phyloP scores from a whole-genome alignment of 1,140 invertebrate genomes.

The Drosophila willistoni region DNA sequence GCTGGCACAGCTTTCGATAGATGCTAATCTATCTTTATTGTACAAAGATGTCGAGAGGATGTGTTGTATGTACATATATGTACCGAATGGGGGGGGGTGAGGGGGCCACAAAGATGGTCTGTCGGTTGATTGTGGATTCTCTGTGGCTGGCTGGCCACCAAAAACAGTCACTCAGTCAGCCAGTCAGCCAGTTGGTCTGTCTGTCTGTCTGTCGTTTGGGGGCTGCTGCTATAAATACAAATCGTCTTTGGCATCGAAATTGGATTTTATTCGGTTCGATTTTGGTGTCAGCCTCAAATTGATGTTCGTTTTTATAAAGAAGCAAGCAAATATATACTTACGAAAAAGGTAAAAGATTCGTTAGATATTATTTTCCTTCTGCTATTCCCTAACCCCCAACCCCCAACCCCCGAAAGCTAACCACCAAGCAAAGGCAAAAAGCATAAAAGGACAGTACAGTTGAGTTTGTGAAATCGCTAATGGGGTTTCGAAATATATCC shows the following conservation, averaged over 20 bases:
- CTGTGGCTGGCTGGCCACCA: too few relatives aligned
- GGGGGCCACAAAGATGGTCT: slow-evolving; percentile 38
- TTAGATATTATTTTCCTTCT: neutral
- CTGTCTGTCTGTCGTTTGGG: slow-evolving; percentile 29
- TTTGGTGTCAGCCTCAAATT: slow-evolving; percentile 50
- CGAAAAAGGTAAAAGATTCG: slow-evolving; percentile 19
- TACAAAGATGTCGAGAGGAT: slow-evolving; percentile 75
- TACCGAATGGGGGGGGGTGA: slow-evolving; percentile 33
- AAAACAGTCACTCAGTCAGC: slow-evolving; percentile 1
- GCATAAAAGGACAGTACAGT: neutral
- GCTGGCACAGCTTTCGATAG: slow-evolving; percentile 71
- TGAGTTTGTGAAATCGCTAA: neutral
- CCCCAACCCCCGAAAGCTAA: too few relatives aligned
- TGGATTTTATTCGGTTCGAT: slow-evolving; percentile 60
- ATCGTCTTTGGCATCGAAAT: slow-evolving; percentile 56
- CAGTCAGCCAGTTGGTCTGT: neutral
- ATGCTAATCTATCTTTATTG: slow-evolving; percentile 78
- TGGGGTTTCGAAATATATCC: too few relatives aligned
- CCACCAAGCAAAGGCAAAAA: neutral
- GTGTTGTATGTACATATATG: slow-evolving; percentile 25
- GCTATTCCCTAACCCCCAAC: neutral
- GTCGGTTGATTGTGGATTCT: slow-evolving; percentile 10
- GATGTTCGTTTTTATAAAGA: slow-evolving; percentile 40
- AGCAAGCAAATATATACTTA: slow-evolving; percentile 15
- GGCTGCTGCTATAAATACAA: slow-evolving; percentile 64